Base-by-base conservation (phyloP, 2,797 vertebrate species). In the Graptemys geographica region DNA sequence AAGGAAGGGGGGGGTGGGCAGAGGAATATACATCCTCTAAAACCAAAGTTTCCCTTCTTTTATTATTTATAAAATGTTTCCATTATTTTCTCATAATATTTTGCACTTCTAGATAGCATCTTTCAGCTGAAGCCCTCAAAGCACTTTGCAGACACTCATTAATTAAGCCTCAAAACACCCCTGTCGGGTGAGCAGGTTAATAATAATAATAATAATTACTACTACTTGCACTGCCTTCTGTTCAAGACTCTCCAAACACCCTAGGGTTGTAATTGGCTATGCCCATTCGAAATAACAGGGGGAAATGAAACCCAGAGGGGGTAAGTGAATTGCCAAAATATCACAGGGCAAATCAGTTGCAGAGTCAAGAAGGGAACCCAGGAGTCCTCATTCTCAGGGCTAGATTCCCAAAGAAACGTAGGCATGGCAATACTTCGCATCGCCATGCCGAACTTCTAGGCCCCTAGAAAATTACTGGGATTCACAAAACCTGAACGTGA, bases 61-160 rank as follows among this genome's bases (percentile, higher is more conserved):
- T 85, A 97, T 97, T 97, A 97, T 98, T 98, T 96, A 97, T 97
- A 96, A 95, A 90, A 89, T 94, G 87, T 91, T 93, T 88, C 88
- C 93, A 96, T 80, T 96, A 93, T 95, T 96, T 94, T 69, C 87
- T 93, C 80, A 53, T 96, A 93, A 97, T 87, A 69, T 65, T 97
- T 97, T 96, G 92, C 90, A 87, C 88, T 96, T 62, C 16, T 94
- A 84, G 74, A 2, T 96, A 94, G 95, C 65, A 19, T 94, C 96
- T 97, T 97, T 97, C 95, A 97, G 85, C 89, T 94, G 82, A 76
- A 92, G 88, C 93, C 86, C 94, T 97, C 90, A 93, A 84, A 84
- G 80, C 91, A 89, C 91, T 95, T 94, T n/a, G 83, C 86, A 89
- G 90, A 62, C 90, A 47, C 93, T 94, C 96, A 92, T 96, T 97